phyloP scores from a whole-genome alignment of 2,888 invertebrate genomes.

The Salticus scenicus region DNA sequence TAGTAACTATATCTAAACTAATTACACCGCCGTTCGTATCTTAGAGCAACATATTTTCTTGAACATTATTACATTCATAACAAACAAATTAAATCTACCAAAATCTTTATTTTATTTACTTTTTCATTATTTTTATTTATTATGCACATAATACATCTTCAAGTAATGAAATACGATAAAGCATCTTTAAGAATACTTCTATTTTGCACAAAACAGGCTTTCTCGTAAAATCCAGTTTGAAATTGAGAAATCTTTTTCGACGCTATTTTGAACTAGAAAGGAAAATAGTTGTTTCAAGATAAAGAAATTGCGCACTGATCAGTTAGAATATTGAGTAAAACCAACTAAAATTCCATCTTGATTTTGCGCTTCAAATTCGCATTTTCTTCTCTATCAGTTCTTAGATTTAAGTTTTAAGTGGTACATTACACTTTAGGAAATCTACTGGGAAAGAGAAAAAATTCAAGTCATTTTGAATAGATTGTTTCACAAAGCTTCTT shows the following conservation, averaged over 20 bases:
- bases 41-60: too few relatives aligned
- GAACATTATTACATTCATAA: too few relatives aligned
- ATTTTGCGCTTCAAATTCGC: neutral
- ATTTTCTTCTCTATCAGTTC: neutral
- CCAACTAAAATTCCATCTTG: neutral
- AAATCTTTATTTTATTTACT: too few relatives aligned
- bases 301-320: slow-evolving; percentile 1
- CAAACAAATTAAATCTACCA: too few relatives aligned
- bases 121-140: too few relatives aligned
- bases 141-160: too few relatives aligned
- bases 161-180: too few relatives aligned
- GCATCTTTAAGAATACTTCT: too few relatives aligned
- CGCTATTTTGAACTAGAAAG: neutral
- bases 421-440: neutral
- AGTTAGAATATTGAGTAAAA: neutral
- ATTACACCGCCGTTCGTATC: too few relatives aligned
- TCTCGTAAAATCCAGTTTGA: neutral
- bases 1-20: too few relatives aligned
- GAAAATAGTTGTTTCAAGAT: too few relatives aligned
- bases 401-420: neutral
- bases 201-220: too few relatives aligned
- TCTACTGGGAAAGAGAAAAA: neutral
- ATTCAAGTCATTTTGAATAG: neutral
- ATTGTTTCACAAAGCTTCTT: neutral
- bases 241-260: neutral